A percentile compares a stretch with the other conserved stretches of the same genome.
These are phyloP conservation scores for Phenganax marumi DNA, from an alignment of 92 coral and sea anemone species.

Conservation along the genomic window DNA sequence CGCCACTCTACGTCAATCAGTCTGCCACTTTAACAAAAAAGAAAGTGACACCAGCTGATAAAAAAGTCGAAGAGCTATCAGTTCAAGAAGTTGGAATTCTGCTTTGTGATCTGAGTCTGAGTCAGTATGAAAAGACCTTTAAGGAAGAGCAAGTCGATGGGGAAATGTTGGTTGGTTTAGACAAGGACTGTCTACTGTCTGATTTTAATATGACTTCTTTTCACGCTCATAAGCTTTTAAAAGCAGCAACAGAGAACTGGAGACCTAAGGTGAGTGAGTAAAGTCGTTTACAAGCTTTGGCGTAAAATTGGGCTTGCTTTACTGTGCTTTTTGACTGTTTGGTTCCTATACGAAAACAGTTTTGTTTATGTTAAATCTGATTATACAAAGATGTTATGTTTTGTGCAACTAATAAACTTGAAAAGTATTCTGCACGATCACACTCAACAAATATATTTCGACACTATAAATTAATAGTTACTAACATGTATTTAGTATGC, in stretches of 20 bases:
- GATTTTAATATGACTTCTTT: conserved; percentile 6
- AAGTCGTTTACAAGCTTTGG: neutral
- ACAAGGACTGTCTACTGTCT: neutral
- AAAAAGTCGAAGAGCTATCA: neutral
- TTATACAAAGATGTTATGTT: no score
- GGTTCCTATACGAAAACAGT: no score
- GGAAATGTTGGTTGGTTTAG: neutral
- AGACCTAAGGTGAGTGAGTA: neutral
- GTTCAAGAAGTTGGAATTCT: neutral
- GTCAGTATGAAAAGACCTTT: conserved; percentile 7
- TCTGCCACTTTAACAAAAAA: no score
- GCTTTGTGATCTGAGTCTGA: neutral
- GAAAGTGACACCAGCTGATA: no score
- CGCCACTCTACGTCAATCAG: no score
- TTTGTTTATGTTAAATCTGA: no score
- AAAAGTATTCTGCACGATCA: no score
- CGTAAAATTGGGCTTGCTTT: neutral
- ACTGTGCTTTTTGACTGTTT: no score
- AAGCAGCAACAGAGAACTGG: conserved; percentile 7
- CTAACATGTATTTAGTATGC: no score
- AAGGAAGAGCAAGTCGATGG: conserved; percentile 26
- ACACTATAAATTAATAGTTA: no score
- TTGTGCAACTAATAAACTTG: no score
- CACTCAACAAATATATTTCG: no score
- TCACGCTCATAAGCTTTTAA: conserved; percentile 7